These are phyloP conservation scores for Platysteira castanea DNA, from an alignment of 2,113 vertebrate species.

Conservation along the genomic window DNA sequence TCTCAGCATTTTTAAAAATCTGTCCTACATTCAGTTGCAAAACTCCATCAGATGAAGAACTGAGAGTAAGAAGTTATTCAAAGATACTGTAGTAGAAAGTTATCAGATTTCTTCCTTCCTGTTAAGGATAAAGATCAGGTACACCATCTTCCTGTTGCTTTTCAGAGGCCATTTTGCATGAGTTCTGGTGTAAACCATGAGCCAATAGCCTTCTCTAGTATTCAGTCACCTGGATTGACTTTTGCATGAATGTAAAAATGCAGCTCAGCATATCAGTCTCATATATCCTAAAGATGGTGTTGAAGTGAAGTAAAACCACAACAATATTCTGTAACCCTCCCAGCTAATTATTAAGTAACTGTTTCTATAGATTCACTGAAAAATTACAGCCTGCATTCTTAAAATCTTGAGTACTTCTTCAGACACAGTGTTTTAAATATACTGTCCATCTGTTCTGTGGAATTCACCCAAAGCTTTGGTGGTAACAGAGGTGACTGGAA, in stretches of 20 bases:
- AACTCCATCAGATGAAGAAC: neutral
- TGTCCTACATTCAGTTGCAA: neutral
- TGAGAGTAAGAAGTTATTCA: neutral
- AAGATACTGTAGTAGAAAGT: neutral
- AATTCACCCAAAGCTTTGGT: neutral
- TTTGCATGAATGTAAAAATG: neutral
- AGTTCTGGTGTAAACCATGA: neutral
- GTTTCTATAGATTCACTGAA: neutral
- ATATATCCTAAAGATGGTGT: neutral
- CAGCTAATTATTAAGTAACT: neutral
- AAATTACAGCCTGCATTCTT: neutral
- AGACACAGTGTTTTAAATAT: neutral
- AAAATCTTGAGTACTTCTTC: neutral
- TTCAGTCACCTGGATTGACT: neutral
- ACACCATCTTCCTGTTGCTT: constrained; percentile 16
- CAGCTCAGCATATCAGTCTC: neutral
- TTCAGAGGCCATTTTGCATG: neutral
- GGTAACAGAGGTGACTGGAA: neutral
- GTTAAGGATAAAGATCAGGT: constrained; percentile 1
- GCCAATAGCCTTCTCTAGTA: neutral
- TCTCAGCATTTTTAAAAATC: neutral
- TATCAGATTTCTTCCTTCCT: constrained; percentile 39
- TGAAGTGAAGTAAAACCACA: neutral
- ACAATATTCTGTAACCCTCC: neutral
- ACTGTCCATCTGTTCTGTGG: neutral